These are phyloP conservation scores for Procambarus virginalis DNA, from an alignment of 1,140 invertebrate genomes.

Conservation along the genomic window DNA sequence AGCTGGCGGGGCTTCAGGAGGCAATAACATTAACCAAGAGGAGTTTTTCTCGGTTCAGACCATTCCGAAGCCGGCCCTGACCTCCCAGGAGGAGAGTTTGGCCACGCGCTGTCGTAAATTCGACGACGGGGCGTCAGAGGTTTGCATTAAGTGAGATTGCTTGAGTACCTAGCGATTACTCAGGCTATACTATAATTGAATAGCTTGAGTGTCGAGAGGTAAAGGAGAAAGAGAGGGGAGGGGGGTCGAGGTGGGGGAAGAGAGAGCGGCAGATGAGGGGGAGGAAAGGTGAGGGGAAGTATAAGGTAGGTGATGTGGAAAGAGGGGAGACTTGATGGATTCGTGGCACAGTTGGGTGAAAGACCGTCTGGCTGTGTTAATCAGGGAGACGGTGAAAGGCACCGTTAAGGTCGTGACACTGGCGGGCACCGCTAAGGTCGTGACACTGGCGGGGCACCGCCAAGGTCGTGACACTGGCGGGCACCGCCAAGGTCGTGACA, in stretches of 20 bases:
- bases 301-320: neutral
- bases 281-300: neutral
- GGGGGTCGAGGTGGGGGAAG: neutral
- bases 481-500: no score
- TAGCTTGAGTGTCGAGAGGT: conserved; percentile 45
- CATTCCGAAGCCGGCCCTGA: conserved; percentile 53
- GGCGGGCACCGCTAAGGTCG: no score
- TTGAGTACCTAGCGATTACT: conserved; percentile 65
- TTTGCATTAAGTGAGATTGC: conserved; percentile 68
- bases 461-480: no score
- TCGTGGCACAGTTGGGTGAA: neutral
- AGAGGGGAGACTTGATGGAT: neutral
- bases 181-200: conserved; percentile 62
- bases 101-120: conserved; percentile 57
- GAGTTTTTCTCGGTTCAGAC: conserved; percentile 59
- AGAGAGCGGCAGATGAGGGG: neutral
- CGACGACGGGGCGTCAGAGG: conserved; percentile 57
- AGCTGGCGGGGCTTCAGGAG: conserved; percentile 41
- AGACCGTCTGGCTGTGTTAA: neutral
- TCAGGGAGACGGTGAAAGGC: neutral
- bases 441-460: no score
- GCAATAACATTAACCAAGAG: conserved; percentile 66
- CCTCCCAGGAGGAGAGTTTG: conserved; percentile 58
- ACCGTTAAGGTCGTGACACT: no score
- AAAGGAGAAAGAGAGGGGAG: neutral